Percentiles rank a stretch among this genome's conserved stretches.
Evolutionary conservation across 2,797 vertebrate species (phyloP).

Genomic region (Antrozous pallidus): DNA sequence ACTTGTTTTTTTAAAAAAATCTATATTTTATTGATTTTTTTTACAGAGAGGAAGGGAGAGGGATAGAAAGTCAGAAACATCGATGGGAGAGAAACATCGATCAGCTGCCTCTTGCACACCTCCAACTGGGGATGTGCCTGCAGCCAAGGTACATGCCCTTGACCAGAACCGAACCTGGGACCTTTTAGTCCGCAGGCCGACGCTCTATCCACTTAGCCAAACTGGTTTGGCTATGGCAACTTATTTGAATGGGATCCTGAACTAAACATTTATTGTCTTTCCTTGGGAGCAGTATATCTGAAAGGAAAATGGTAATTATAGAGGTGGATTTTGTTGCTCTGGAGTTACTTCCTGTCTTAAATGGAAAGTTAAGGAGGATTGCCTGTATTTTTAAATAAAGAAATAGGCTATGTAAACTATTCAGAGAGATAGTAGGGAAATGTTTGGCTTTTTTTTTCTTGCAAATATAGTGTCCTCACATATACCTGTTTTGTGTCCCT

Average conservation of each 20-base stretch:
- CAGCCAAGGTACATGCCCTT: no score
- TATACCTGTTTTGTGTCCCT: neutral
- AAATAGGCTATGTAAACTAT: constrained; percentile 22
- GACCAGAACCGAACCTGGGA: no score
- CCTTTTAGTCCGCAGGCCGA: no score
- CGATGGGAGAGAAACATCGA: no score
- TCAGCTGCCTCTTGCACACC: no score
- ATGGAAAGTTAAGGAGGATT: constrained; percentile 54
- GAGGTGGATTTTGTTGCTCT: constrained; percentile 72
- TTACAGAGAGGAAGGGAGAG: no score
- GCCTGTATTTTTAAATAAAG: constrained; percentile 64
- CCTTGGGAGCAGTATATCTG: neutral
- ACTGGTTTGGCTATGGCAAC: no score
- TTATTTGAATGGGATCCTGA: constrained; percentile 51
- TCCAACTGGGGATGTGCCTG: no score
- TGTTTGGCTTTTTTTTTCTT: constrained; percentile 29
- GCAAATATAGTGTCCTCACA: neutral
- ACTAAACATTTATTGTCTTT: constrained; percentile 38
- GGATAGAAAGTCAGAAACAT: no score
- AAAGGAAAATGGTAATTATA: constrained; percentile 39
- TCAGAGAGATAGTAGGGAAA: constrained; percentile 37
- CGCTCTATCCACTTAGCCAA: no score
- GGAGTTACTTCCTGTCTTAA: constrained; percentile 53
- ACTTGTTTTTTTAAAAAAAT: no score
- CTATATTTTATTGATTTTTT: no score